Evolutionary conservation across 2,888 invertebrate genomes (phyloP).

Genomic region (Tryphoninae sp.): DNA sequence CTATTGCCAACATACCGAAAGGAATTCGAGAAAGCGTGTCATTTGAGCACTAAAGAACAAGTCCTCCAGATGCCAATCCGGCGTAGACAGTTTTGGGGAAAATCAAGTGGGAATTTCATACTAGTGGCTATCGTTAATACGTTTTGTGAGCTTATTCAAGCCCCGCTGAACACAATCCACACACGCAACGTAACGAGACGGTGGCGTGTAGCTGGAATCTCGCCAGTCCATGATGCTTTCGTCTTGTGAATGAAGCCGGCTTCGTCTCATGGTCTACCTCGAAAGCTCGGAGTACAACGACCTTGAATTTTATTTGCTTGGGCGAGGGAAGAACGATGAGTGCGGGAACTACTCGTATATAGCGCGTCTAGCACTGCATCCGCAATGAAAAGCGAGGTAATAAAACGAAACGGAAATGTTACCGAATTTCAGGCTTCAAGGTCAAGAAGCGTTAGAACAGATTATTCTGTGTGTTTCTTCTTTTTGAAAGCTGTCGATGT

Average conservation of each 20-base stretch:
- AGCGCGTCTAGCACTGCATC: neutral
- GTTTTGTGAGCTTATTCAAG: neutral
- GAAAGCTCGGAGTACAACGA: constrained; percentile 25
- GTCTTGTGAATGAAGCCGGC: constrained; percentile 33
- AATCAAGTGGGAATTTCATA: neutral
- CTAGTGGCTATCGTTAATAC: constrained; percentile 11
- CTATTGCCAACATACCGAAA: constrained; percentile 18
- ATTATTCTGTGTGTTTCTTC: no score
- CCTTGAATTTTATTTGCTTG: constrained; percentile 46
- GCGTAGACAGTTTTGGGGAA: neutral
- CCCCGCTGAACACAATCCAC: neutral
- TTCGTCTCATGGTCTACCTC: constrained; percentile 18
- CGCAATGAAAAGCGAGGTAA: no score
- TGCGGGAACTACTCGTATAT: neutral
- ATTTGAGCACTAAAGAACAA: constrained; percentile 21
- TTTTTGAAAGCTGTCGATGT: no score
- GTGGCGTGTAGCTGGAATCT: constrained; percentile 17
- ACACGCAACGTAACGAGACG: constrained; percentile 30
- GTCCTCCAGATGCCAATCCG: neutral
- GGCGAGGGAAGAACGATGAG: neutral
- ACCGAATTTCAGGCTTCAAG: no score
- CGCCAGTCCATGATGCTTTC: constrained; percentile 29
- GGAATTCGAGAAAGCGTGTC: constrained; percentile 9
- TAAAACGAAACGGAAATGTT: no score
- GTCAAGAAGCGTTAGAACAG: no score